Conservation (phyloP, 1,140 invertebrate genomes). For the Chelonus insularis region DNA sequence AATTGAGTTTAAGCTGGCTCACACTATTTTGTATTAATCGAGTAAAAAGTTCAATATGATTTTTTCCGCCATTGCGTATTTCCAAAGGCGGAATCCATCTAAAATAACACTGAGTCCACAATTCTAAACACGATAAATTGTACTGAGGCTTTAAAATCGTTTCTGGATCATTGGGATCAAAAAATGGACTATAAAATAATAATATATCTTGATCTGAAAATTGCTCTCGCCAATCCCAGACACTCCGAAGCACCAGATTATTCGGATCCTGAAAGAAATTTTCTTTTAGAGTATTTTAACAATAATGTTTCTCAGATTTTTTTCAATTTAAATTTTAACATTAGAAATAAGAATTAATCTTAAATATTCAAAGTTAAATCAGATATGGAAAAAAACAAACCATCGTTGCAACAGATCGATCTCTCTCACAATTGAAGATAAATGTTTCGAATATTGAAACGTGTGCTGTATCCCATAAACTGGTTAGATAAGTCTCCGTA, state of each 20-base stretch:
- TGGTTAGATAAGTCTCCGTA: slow-evolving; percentile 89
- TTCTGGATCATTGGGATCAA: slow-evolving; percentile 47
- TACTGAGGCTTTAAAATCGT: slow-evolving; percentile 59
- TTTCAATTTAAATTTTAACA: no score
- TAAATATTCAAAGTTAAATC: slow-evolving; percentile 16
- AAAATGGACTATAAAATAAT: slow-evolving; percentile 80
- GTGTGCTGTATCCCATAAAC: slow-evolving; percentile 85
- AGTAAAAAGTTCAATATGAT: slow-evolving; percentile 67
- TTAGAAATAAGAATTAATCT: no score
- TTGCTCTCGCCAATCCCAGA: slow-evolving; percentile 85
- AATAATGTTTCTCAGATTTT: no score
- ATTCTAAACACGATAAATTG: slow-evolving; percentile 65
- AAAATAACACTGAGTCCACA: slow-evolving; percentile 91
- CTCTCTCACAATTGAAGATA: slow-evolving; percentile 82
- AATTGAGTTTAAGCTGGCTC: slow-evolving; percentile 56
- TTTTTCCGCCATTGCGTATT: slow-evolving; percentile 74
- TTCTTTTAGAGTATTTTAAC: not conserved
- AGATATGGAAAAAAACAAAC: slow-evolving; percentile 40
- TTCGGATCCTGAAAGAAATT: slow-evolving; percentile 51
- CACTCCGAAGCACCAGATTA: slow-evolving; percentile 69
- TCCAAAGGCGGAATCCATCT: slow-evolving; percentile 84
- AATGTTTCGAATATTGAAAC: slow-evolving; percentile 91
- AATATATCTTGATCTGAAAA: slow-evolving; percentile 76
- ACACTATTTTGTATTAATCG: slow-evolving; percentile 64
- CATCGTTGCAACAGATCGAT: slow-evolving; percentile 64